Base-by-base conservation (phyloP, 2,797 vertebrate genomes). In the Borostomias antarcticus region DNA sequence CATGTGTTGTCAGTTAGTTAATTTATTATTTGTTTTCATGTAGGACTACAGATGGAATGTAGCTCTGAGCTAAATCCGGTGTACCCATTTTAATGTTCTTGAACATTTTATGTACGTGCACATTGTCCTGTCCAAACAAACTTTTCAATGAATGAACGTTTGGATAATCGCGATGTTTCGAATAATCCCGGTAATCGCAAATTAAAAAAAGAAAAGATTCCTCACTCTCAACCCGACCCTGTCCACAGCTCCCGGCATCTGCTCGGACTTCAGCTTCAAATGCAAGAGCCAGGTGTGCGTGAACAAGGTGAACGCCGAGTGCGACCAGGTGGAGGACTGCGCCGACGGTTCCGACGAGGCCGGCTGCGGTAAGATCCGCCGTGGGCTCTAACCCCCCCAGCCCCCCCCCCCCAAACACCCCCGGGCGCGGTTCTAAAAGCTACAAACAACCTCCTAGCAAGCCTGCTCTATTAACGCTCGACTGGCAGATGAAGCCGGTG, bases 261-360 rank as follows among this genome's bases (percentile, higher is more conserved):
- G 93, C 82, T 83, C 89, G 0, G 80, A 78, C 56, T 92, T 71
- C 78, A 92, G 84, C 83, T 93, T 86, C 83, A 83, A 64, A 68
- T 94, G 93, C 62, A 32, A 21, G 25, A 85, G 78, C 50, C 17
- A 63, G 0, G 61, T 76, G 1, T 94, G 93, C 73, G 83, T 92
- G 73, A 93, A 89, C 86, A 93, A 92, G 82, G 77, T 91, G 75
- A 94, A 94, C 1, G 89, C 91, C 0, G 91, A 93, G 70, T 94
- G 93, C 17, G 90, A 94, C 83, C 86, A 78, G 0, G 19, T 87
- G 30, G 35, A 10, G 0, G 92, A 94, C 85, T 94, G 93, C 75
- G 9, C 74, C 0, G 93, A 94, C 64, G 54, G 69, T 5, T 92
- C 92, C 0, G 93, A 94, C 6, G 93, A 94, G 70, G 50, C 62